Base-by-base conservation (phyloP, 2,113 vertebrate genomes). In the Lycocorax pyrrhopterus region DNA sequence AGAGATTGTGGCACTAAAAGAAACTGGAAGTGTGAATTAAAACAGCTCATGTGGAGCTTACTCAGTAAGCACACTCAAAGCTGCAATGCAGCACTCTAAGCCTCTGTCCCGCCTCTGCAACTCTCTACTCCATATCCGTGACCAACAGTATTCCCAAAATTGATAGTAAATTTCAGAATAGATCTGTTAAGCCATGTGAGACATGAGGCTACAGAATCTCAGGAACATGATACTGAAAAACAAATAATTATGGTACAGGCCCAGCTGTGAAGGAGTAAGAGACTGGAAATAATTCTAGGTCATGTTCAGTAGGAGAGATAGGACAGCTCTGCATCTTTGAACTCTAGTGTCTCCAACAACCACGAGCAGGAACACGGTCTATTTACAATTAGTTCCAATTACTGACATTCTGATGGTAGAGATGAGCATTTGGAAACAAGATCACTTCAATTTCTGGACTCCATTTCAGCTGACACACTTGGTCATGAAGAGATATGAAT, bases 101-200 rank as follows among this genome's bases (percentile, higher is more conserved):
- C 7, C 21, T 85, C 30, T 56, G 17, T 14, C 16, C 17, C 3
- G 3, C 16, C 51, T 46, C 35, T 86, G 22, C 29, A 90, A 68
- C 8, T 11, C 13, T 89, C 43, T 60, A 25, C 6, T 91, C 26
- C 20, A 23, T 13, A 51, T 46, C 13, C 0, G 0, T 60, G 30
- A 64, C 14, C 21, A 76, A n/a, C 1, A 66, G 10, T 3, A 23
- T 49, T 62, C 13, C 25, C 41, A 62, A 62, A 79, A 81, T 21
- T 7, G 64, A 66, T 26, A 20, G 15, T 6, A 73, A 79, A 72
- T 64, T 76, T 15, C 32, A 92, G 22, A 83, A 69, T 5, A 69
- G 4, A 8, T 69, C 27, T 66, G 9, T n/a, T 63, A 60, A 83
- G 4, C 13, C 35, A 19, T 32, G 22, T 53, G 39, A 91, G 25